Base-by-base conservation (phyloP, 2,113 vertebrate genomes). In the Eubucco bourcierii region DNA sequence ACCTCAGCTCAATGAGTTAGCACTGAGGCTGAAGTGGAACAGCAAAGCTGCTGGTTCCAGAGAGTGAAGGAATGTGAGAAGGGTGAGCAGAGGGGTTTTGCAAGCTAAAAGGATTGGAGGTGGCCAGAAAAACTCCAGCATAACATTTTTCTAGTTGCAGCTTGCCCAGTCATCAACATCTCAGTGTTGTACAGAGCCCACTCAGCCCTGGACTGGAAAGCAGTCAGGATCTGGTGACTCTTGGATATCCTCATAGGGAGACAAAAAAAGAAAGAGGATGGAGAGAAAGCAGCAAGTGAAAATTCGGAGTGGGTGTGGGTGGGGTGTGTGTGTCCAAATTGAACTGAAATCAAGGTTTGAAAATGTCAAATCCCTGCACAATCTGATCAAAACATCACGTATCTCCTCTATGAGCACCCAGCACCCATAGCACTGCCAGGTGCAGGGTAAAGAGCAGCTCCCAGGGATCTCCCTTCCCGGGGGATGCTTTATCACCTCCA, bases 121-220 rank as follows among this genome's bases (percentile, higher is more conserved):
- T 4, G 28, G 76, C 52, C 29, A 83, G 61, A 87, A 90, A 81
- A 87, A 88, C 59, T 80, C 65, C 78, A 80, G 70, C 47, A 89
- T 60, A 88, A 80, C 21, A 11, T 74, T 88, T 55, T 81, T 87
- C 90, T 67, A 81, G 90, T 84, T 0, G 0, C 61, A 67, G 66
- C 84, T 90, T 94, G 84, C 70, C 70, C 27, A 5, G 70, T 41
- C 84, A 47, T 84, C 74, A 67, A 10, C 27, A 66, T 34, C 8
- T 1, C 66, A 75, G 31, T 2, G 0, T 39, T 25, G 68, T 2
- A 0, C 0, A 2, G 76, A 70, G 41, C 27, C 16, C 0, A 0
- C 28, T 56, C 24, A 64, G 27, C 31, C 19, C 56, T 0, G 0
- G 68, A 24, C 4, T 31, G 56, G 46, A 66, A 66, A 74, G 56